Evolutionary conservation across 2,797 vertebrate species (phyloP).

Genomic region (Propithecus deckenii): DNA sequence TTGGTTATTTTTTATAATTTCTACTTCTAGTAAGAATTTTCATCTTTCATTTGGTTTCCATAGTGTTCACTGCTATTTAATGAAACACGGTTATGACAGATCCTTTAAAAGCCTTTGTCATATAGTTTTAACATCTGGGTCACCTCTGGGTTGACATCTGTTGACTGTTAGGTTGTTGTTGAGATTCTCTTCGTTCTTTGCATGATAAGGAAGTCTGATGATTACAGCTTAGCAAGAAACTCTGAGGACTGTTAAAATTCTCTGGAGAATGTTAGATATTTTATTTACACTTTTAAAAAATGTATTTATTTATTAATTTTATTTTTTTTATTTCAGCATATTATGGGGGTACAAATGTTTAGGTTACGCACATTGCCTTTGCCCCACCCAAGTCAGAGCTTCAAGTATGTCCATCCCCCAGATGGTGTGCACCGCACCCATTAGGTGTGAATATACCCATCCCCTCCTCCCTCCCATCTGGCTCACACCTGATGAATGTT

Average conservation of each 20-base stretch:
- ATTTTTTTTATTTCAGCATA: no score
- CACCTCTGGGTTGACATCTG: neutral
- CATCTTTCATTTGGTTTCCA: neutral
- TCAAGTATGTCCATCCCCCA: no score
- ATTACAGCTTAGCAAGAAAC: neutral
- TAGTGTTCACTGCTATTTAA: neutral
- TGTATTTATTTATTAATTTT: neutral
- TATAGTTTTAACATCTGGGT: neutral
- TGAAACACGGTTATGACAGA: neutral
- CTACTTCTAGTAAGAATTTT: neutral
- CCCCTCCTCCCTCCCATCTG: no score
- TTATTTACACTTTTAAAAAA: neutral
- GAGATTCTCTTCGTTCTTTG: neutral
- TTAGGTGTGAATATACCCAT: no score
- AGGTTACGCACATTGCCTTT: no score
- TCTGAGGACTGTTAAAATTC: neutral
- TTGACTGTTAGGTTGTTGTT: neutral
- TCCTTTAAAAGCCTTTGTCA: neutral
- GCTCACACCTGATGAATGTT: no score
- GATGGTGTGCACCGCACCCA: accelerated
- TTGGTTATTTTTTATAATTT: neutral
- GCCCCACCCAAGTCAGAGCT: no score
- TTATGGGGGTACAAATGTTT: no score
- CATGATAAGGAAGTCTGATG: neutral
- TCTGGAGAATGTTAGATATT: neutral